Evolutionary conservation across 2,113 vertebrate species (phyloP), one percentile per base, ranked within the genome.

Genomic region (Nettapus auritus): DNA sequence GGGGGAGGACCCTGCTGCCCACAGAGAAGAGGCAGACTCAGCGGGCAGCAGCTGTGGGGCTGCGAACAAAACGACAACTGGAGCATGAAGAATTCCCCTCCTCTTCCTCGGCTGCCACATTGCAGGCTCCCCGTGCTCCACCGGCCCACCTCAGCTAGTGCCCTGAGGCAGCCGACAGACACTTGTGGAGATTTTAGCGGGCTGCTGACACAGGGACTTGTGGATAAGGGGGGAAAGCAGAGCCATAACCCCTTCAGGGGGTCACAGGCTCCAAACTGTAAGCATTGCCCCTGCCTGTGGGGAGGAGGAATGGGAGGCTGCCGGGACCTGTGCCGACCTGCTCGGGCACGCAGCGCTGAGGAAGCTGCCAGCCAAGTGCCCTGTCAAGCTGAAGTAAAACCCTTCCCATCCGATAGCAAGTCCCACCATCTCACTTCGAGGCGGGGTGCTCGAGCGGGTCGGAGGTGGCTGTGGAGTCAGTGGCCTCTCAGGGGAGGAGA

Each of bases 321-420:
- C 8, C n/a, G 4, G 9, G 23, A 25, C 22, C 26, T 12, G 7
- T 3, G 0, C 48, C 5, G 1, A 36, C 44, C 81, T 36, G 56
- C 40, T 55, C 21, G 9, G 29, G 63, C 63, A 31, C 14, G 14
- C 6, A 11, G 34, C 48, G 29, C 50, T 55, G 38, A 59, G 15
- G 73, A 70, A 66, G 38, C 23, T 9, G 15, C 57, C 5, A 4
- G 7, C 23, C 60, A 38, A 31, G 19, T 9, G 63, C 29, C 34
- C 50, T 3, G 46, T 25, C 70, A 33, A 36, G 38, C 38, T 31
- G 64, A 48, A 67, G 48, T 16, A 42, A 66, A 66, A 40, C 44
- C n/a, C 29, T 74, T 67, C 48, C 68, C 31, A 6, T 21, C 22
- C 4, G 3, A 40, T 28, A 29, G 22, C 70, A 34, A 7, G 25